Conservation (phyloP, 2,113 vertebrate genomes). For the Osmerus mordax region DNA sequence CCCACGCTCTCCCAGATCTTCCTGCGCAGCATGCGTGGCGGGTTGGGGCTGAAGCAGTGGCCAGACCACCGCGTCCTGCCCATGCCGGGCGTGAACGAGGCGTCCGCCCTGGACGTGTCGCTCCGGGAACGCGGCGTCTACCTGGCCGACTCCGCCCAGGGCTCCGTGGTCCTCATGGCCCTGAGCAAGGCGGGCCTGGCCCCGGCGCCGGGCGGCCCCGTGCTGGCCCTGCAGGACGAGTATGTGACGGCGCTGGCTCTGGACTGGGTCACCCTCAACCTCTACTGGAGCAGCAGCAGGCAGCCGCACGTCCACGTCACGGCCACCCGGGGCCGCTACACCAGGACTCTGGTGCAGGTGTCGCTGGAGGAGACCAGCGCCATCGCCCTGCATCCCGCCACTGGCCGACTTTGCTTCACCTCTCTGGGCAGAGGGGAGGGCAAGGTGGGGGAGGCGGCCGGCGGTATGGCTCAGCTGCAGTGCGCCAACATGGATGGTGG, state of each 20-base stretch:
- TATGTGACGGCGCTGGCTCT: constrained; percentile 74
- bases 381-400: constrained; percentile 75
- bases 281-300: constrained; percentile 82
- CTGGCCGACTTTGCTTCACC: constrained; percentile 79
- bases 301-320: constrained; percentile 70
- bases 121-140: constrained; percentile 72
- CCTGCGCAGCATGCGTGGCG: constrained; percentile 65
- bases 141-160: constrained; percentile 68
- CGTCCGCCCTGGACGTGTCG: constrained; percentile 68
- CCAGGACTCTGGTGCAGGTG: constrained; percentile 61
- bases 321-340: constrained; percentile 56
- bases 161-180: constrained; percentile 71
- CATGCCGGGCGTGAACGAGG: constrained; percentile 64
- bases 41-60: constrained; percentile 58
- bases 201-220: constrained; percentile 58
- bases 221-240: constrained; percentile 68
- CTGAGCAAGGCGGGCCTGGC: constrained; percentile 64
- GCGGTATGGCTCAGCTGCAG: constrained; percentile 46
- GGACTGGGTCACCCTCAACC: constrained; percentile 85
- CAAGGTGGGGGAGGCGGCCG: no score
- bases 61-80: constrained; percentile 62
- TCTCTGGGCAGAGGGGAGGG: constrained; percentile 34
- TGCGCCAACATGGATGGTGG: constrained; percentile 85
- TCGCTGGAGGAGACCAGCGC: constrained; percentile 57
- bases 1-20: constrained; percentile 72